Base-by-base conservation (phyloP, 2,888 invertebrate genomes). In the Drosophila ezoana region DNA sequence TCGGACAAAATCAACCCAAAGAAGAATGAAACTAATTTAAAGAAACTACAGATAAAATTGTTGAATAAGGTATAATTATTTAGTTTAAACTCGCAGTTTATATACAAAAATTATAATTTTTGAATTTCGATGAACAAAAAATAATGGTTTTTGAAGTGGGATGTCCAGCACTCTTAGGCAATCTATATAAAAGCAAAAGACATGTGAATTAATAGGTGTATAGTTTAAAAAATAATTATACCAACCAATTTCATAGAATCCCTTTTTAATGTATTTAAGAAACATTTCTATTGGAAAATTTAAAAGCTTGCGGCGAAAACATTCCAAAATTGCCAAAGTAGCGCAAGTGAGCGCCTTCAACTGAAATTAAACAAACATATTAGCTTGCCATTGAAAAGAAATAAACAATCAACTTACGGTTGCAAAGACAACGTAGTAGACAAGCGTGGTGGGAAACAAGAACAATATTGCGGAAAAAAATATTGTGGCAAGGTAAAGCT, bases 371-470 rank as follows among this genome's bases (percentile, higher is more conserved):
- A 20, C 3, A 14, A 43, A 2, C 11, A 20, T 45, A 4, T 16
- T n/a, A 1, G 13, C 1, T 18, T 60, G 16, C 11, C 2, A 11
- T n/a, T 37, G 1, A 37, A n/a, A 4, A 1, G 4, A 13, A 40
- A 9, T 40, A 40, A 16, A 28, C n/a, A 18, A n/a, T 32, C 1
- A 10, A 73, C 89, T 89, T 87, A 92, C 92, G 11, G 89, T 78
- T 38, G 92, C 91, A 76, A 92, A 92, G 8, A 92, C 92, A 2
- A 90, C 80, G 60, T 92, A 92, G 62, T 92, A 92, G 10, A 92
- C 90, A 1, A 92, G 65, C 8, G 92, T 89, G 11, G 92, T 92
- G 11, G 92, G 92, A 49, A 92, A 87, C 11, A 92, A 71, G 53
- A 92, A 92, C 13, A 92, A 71, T 20, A 92, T 77, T 1, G 90